Evolutionary conservation across 2,113 vertebrate genomes (phyloP), one percentile per base, ranked within the genome.

Genomic region (Scomber scombrus): DNA sequence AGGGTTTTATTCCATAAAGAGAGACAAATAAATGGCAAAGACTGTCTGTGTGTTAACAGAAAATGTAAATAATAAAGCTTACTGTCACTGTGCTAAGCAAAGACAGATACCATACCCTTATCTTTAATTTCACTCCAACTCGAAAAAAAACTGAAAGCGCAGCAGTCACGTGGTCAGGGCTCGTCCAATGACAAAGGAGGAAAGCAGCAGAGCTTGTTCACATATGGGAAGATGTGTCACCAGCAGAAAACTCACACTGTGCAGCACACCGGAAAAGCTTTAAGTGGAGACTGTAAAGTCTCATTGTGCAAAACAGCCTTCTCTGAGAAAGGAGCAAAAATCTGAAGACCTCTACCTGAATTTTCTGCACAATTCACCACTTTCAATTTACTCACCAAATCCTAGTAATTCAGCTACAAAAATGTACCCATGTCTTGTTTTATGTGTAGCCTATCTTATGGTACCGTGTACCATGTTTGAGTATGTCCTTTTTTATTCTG

Each of bases 131-230:
- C 76, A 72, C 40, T 55, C 49, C 19, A 18, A 23, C 40, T 73
- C 50, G 57, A 29, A 78, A 43, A 61, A 43, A 18, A 51, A 54
- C 16, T 15, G 66, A 55, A 47, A 47, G 51, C 16, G 0, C 47
- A 34, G 45, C 31, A 21, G 46, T 85, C 89, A 93, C 23, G 19
- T 89, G 86, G 57, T 50, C 19, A 12, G 9, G 5, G 15, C 6
- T 63, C 5, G 64, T 45, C 90, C 90, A 92, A 87, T 90, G 46
- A 76, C 1, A 55, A 46, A 12, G 54, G 12, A 64, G 71, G 11
- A 6, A 55, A 23, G 7, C 0, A 56, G 0, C 73, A 81, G 60
- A 83, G 90, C 74, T 71, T 2, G 0, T 87, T 15, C 60, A 46
- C 11, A 4, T 0, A 0, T 0, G 0, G 0, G 0, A 11, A 79